Base-by-base conservation (phyloP, 2,888 invertebrate genomes). In the Cacoxenus indagator region DNA sequence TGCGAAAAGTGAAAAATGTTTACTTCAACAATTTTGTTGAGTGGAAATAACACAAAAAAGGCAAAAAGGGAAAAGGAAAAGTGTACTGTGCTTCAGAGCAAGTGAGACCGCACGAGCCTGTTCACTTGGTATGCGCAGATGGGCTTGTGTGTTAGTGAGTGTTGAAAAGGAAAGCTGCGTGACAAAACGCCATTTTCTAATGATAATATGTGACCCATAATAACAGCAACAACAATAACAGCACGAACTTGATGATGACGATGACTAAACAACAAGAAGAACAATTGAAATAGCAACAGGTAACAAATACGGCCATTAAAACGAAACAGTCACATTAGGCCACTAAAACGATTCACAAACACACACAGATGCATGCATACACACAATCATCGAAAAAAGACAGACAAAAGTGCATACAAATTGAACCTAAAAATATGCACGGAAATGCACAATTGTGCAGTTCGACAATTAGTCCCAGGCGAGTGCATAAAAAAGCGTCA, bases 381-480 rank as follows among this genome's bases (percentile, higher is more conserved):
- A 37, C 19, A n/a, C n/a, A n/a, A n/a, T n/a, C n/a, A n/a, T n/a
- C n/a, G n/a, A 9, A 11, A 61, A 43, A 43, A 14, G 24, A 24
- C 14, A 45, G 17, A 57, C 26, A 62, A 62, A 62, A 62, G 43
- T 62, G 61, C 61, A 62, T 62, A 45, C 61, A 22, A 62, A 62
- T 45, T 14, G 29, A 54, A 54, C 37, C 71, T 71, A 73, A 83
- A 84, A 86, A 86, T 86, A 85, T 84, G 83, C 79, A 84, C 83
- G 85, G 85, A 85, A 86, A 82, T 86, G 85, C 86, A 86, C 85
- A 85, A 85, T 85, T 85, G 85, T 85, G 85, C 85, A 85, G 76
- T 82, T 82, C 79, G 76, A 74, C 85, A 85, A 85, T 85, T 85
- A 86, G 84, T 78, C 78, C 31, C 14, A 29, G 27, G 55, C 14